Conservation (phyloP, 1,140 invertebrate genomes). For the Marisa cornuarietis region DNA sequence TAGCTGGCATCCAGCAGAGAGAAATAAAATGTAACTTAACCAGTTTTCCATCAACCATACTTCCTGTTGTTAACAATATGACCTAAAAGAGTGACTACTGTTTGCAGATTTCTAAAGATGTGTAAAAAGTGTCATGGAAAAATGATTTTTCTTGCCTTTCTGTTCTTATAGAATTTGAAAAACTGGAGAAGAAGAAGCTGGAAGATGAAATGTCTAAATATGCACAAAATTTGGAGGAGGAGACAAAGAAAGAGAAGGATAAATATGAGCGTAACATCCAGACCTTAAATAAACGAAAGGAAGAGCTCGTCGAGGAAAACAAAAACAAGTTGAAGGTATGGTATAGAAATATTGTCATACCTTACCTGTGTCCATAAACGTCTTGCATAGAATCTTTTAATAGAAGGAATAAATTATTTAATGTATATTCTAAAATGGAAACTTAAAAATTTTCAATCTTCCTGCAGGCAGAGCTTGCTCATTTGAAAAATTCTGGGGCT, state of each 20-base stretch:
- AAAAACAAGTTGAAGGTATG: slow-evolving; percentile 56
- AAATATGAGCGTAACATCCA: slow-evolving; percentile 54
- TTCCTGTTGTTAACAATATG: not conserved
- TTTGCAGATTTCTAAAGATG: no score
- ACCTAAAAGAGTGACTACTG: not conserved
- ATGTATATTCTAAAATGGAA: not conserved
- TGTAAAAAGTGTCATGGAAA: no score
- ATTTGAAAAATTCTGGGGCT: slow-evolving; percentile 47
- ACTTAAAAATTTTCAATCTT: not conserved
- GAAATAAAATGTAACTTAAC: no score
- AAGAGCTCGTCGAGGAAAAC: slow-evolving; percentile 55
- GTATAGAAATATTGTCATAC: no score
- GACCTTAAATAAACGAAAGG: slow-evolving; percentile 57
- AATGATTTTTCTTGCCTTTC: not conserved
- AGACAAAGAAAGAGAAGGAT: slow-evolving; percentile 55
- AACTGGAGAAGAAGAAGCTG: slow-evolving; percentile 45
- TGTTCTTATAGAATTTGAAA: slow-evolving; percentile 51
- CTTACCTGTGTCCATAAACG: no score
- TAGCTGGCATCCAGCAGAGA: no score
- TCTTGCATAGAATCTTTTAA: no score
- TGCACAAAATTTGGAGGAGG: slow-evolving; percentile 53
- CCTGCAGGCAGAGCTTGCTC: slow-evolving; percentile 55
- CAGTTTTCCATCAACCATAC: no score
- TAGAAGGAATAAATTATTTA: no score
- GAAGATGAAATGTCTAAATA: slow-evolving; percentile 54